Evolutionary conservation across 2,888 invertebrate species (phyloP).

Genomic region (Chelonus formosanus): DNA sequence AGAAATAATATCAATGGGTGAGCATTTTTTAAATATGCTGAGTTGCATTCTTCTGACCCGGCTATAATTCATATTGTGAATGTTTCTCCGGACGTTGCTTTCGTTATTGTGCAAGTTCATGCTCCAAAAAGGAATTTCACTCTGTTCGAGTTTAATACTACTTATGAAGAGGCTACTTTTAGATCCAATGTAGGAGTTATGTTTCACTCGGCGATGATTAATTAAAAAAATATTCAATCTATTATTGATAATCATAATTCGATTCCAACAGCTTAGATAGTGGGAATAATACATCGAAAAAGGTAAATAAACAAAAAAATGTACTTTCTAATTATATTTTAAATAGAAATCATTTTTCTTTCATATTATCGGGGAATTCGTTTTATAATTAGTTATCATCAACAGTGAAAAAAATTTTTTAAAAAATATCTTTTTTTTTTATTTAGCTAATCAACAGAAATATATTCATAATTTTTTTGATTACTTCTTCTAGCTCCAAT

Average conservation of each 20-base stretch:
- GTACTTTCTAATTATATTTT: too few relatives aligned
- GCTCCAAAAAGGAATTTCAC: conserved; percentile 69
- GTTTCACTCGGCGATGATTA: conserved; percentile 51
- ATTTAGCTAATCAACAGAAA: too few relatives aligned
- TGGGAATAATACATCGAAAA: too few relatives aligned
- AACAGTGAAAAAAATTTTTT: not conserved
- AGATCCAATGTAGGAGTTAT: conserved; percentile 75
- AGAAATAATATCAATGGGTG: conserved; percentile 39
- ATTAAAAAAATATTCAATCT: not conserved
- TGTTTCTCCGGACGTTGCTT: conserved; percentile 66
- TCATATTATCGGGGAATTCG: too few relatives aligned
- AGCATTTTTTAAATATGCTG: conserved; percentile 49
- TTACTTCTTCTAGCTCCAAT: conserved; percentile 71
- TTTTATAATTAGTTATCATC: not conserved
- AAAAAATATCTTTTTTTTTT: too few relatives aligned
- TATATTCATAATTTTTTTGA: not conserved
- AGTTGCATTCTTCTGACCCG: conserved; percentile 45
- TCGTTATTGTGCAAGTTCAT: conserved; percentile 74
- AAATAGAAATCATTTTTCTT: too few relatives aligned
- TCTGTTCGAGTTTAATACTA: conserved; percentile 65
- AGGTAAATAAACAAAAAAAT: too few relatives aligned
- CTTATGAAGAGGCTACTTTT: conserved; percentile 56
- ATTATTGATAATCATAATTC: too few relatives aligned
- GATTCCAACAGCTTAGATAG: too few relatives aligned
- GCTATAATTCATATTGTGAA: conserved; percentile 64